Conservation (phyloP, 2,888 invertebrate species). For the Fragum fragum region DNA sequence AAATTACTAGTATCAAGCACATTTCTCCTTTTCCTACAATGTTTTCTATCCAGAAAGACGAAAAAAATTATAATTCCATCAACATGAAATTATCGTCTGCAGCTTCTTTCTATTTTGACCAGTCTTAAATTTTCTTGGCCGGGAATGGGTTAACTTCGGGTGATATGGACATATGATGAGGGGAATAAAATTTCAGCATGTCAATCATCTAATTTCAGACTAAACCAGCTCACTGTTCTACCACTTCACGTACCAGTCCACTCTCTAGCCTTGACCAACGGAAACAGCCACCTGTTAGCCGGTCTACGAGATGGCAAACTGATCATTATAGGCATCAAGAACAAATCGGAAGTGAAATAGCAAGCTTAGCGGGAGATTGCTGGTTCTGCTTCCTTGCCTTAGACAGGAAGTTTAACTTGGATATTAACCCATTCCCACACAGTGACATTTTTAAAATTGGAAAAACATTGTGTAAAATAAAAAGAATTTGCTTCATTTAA, state of each 20-base stretch:
- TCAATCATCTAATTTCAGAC: constrained; percentile 78
- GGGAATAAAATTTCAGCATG: too few relatives aligned
- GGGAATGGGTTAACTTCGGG: too few relatives aligned
- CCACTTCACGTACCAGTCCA: constrained; percentile 83
- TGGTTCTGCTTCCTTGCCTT: background rate
- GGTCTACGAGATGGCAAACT: constrained; percentile 89
- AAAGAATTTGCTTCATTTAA: background rate
- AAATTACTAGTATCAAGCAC: too few relatives aligned
- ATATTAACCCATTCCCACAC: background rate
- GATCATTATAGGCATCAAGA: constrained; percentile 85
- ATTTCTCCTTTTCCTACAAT: too few relatives aligned
- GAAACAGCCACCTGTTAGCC: constrained; percentile 89
- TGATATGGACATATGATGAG: too few relatives aligned
- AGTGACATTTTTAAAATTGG: background rate
- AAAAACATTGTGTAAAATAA: background rate
- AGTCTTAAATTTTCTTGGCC: too few relatives aligned
- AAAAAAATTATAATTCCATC: too few relatives aligned
- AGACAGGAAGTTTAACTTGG: background rate
- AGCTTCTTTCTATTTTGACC: too few relatives aligned
- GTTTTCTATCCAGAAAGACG: too few relatives aligned
- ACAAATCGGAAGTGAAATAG: constrained; percentile 35
- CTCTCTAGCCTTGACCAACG: constrained; percentile 82
- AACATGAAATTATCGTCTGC: too few relatives aligned
- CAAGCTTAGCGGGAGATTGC: background rate
- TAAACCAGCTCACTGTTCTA: constrained; percentile 77